Base-by-base conservation (phyloP, 2,797 vertebrate species). In the Eidolon dupreanum region DNA sequence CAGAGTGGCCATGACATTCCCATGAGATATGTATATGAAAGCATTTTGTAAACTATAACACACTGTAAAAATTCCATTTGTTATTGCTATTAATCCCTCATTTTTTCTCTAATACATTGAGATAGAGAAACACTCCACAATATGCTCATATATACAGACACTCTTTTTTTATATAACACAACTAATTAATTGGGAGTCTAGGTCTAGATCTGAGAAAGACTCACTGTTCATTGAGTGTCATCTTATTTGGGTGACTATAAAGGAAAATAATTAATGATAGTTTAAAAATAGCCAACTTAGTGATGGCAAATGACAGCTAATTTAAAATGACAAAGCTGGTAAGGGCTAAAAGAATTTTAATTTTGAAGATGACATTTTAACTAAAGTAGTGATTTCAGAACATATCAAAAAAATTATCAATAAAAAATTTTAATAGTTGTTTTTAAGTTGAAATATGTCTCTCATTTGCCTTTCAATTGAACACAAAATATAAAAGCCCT, bases 261-360 rank as follows among this genome's bases (percentile, higher is more conserved):
- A 96, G 61, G 65, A 90, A 97, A 94, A 91, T 94, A 93, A 96
- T 96, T 86, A 87, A 33, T 88, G 53, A 88, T 86, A 75, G 86
- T 77, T 96, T 97, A n/a, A 68, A 97, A 97, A 93, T 26, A 88
- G 46, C 63, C 92, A 93, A 82, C 4, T 59, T 94, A 70, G 20
- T 83, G 78, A 59, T 93, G 68, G 85, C 49, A 46, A 96, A 89
- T 93, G 82, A 95, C 61, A 89, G 82, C 84, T 95, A 88, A 95
- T 89, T 88, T 95, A 89, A 93, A 94, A 95, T 81, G 59, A 79
- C n/a, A 90, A 86, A 75, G 19, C 59, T 94, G 17, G 9, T 87
- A 94, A 90, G 43, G 24, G 31, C 24, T 91, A 94, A 88, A 66
- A 70, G 28, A 94, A 95, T 66, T 73, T 93, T 93, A 89, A 82